phyloP scores from a whole-genome alignment of 2,113 vertebrate species.

The Lophura nycthemera region DNA sequence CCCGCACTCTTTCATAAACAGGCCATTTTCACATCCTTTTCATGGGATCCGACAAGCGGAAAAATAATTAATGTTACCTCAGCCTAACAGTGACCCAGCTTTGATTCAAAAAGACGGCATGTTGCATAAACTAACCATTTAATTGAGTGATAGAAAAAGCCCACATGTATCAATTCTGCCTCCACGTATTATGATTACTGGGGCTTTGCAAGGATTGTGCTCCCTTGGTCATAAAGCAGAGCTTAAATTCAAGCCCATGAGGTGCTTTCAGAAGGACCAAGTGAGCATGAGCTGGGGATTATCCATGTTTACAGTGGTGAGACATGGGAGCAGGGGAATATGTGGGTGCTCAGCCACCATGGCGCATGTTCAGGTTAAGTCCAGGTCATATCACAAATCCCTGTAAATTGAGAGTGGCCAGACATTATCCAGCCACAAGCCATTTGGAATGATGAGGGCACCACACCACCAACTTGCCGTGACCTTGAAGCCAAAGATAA shows the following conservation, averaged over 20 bases:
- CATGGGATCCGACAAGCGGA: slow-evolving; percentile 99
- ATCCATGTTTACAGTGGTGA: background rate
- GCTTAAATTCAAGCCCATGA: slow-evolving; percentile 46
- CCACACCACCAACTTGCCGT: background rate
- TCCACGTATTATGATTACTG: slow-evolving; percentile 64
- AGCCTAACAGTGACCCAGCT: slow-evolving; percentile 93
- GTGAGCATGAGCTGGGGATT: slow-evolving; percentile 58
- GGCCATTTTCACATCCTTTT: slow-evolving; percentile 87
- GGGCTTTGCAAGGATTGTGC: slow-evolving; percentile 64
- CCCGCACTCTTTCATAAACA: slow-evolving; percentile 84
- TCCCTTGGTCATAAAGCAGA: slow-evolving; percentile 63
- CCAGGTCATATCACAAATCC: background rate
- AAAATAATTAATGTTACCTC: slow-evolving; percentile 99
- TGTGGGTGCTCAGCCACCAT: background rate
- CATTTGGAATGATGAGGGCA: background rate
- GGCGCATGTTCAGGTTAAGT: background rate
- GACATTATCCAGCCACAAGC: background rate
- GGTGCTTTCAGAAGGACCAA: slow-evolving; percentile 23
- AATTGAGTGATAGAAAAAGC: slow-evolving; percentile 87
- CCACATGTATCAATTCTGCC: slow-evolving; percentile 79
- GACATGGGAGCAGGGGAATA: background rate
- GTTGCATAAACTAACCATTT: slow-evolving; percentile 90
- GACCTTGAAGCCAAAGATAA: background rate
- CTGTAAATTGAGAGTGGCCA: background rate
- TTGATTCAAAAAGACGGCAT: slow-evolving; percentile 87